These are phyloP conservation scores for Cephalopholis sonnerati DNA, from an alignment of 2,113 vertebrate genomes.

Conservation along the genomic window DNA sequence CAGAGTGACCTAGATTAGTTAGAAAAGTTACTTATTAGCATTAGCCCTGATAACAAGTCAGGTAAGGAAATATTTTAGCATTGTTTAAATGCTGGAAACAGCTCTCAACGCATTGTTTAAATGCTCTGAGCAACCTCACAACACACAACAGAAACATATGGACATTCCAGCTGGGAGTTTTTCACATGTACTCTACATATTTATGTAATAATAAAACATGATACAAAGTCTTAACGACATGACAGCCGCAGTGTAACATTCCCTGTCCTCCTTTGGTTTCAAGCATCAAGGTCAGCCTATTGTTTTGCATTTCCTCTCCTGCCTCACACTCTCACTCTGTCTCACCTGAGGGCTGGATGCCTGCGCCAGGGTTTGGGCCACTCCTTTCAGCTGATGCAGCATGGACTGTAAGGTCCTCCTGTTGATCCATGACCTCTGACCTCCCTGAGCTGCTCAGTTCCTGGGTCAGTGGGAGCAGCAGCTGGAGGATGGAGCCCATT, in stretches of 20 bases:
- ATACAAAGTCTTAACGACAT: not conserved
- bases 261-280: slow-evolving; percentile 17
- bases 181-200: not conserved
- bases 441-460: slow-evolving; percentile 10
- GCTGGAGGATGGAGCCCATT: slow-evolving; percentile 73
- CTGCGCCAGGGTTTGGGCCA: slow-evolving; percentile 71
- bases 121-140: too few relatives aligned
- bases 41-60: too few relatives aligned
- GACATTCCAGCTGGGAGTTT: not conserved
- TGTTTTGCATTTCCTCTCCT: slow-evolving; percentile 31
- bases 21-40: too few relatives aligned
- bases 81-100: too few relatives aligned
- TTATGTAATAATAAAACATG: not conserved
- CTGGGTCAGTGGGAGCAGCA: slow-evolving; percentile 73
- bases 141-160: not conserved
- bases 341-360: slow-evolving; percentile 75
- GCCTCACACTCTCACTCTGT: not conserved
- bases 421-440: slow-evolving; percentile 32
- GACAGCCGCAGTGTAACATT: not conserved
- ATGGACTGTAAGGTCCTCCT: slow-evolving; percentile 65
- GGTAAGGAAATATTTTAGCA: too few relatives aligned
- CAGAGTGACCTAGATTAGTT: too few relatives aligned
- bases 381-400: slow-evolving; percentile 74
- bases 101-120: too few relatives aligned
- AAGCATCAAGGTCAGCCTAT: slow-evolving; percentile 37